Evolutionary conservation across 1,140 invertebrate genomes (phyloP).

Genomic region (Glossosoma conforme): DNA sequence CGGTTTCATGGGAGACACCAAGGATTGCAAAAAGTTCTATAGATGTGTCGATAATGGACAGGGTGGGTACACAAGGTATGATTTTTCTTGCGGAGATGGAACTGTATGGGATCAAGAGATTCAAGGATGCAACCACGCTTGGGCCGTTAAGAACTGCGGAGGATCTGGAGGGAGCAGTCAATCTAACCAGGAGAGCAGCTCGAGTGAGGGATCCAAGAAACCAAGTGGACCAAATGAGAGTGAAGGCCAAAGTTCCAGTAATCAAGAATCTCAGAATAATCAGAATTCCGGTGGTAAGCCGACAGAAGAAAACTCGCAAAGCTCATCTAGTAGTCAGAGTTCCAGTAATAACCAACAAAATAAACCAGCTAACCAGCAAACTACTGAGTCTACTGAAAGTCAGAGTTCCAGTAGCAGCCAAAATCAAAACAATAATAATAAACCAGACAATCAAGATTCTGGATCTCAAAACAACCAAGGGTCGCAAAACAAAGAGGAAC

Average conservation of each 20-base stretch:
- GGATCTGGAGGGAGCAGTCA: no score
- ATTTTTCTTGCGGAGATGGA: conserved; percentile 50
- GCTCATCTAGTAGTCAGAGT: no score
- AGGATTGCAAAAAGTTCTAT: conserved; percentile 58
- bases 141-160: conserved; percentile 35
- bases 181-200: no score
- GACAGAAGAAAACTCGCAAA: no score
- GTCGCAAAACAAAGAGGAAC: not conserved
- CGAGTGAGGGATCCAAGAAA: no score
- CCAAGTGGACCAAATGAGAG: no score
- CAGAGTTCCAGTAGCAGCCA: no score
- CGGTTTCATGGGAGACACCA: conserved; percentile 57
- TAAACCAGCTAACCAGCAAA: no score
- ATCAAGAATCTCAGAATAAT: no score
- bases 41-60: conserved; percentile 57
- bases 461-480: conserved; percentile 2
- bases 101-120: conserved; percentile 53
- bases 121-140: conserved; percentile 48
- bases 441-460: conserved; percentile 11
- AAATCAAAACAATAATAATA: conserved; percentile 14
- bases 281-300: no score
- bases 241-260: not conserved
- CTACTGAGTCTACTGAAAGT: no score
- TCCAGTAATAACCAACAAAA: no score
- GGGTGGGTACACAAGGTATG: conserved; percentile 42